Percentiles rank a stretch among this genome's conserved stretches.
Evolutionary conservation across 2,797 vertebrate genomes (phyloP).

Genomic region (Poeciliopsis gracilis): DNA sequence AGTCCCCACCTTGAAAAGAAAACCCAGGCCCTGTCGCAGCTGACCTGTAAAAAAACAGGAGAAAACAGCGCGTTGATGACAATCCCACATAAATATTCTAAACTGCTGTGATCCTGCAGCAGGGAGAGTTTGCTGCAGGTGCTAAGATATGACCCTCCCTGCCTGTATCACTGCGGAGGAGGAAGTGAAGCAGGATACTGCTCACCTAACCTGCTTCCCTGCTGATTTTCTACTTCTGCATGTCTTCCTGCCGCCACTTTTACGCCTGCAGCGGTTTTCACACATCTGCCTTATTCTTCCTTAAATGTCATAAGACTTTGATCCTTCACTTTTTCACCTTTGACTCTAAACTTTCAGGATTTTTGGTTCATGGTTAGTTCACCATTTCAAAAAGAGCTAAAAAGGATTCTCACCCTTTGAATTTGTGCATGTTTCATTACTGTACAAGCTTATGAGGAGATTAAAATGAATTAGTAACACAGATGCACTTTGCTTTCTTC

Average conservation of each 20-base stretch:
- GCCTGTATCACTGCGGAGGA: slow-evolving; percentile 46
- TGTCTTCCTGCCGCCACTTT: slow-evolving; percentile 4
- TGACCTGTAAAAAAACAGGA: slow-evolving; percentile 44
- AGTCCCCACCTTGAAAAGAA: slow-evolving; percentile 57
- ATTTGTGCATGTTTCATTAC: not conserved
- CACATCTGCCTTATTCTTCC: slow-evolving; percentile 16
- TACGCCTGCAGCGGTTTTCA: not conserved
- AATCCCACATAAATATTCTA: not conserved
- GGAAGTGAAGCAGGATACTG: slow-evolving; percentile 47
- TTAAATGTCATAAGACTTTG: slow-evolving; percentile 9
- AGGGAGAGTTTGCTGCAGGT: slow-evolving; percentile 37
- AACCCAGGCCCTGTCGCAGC: slow-evolving; percentile 56
- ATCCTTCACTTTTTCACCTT: not conserved
- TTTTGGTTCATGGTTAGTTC: not conserved
- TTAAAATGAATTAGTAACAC: too few species aligned
- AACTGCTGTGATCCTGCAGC: slow-evolving; percentile 41
- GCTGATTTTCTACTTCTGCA: slow-evolving; percentile 46
- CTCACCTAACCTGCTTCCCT: slow-evolving; percentile 44
- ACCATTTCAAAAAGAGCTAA: not conserved
- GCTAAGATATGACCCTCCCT: slow-evolving; percentile 57
- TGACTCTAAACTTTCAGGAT: not conserved
- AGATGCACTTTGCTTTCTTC: too few species aligned
- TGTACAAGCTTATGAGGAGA: too few species aligned
- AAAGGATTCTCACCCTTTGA: not conserved
- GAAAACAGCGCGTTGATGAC: slow-evolving; percentile 33